Base-by-base conservation (phyloP, 2,797 vertebrate species). In the Coreius guichenoti region DNA sequence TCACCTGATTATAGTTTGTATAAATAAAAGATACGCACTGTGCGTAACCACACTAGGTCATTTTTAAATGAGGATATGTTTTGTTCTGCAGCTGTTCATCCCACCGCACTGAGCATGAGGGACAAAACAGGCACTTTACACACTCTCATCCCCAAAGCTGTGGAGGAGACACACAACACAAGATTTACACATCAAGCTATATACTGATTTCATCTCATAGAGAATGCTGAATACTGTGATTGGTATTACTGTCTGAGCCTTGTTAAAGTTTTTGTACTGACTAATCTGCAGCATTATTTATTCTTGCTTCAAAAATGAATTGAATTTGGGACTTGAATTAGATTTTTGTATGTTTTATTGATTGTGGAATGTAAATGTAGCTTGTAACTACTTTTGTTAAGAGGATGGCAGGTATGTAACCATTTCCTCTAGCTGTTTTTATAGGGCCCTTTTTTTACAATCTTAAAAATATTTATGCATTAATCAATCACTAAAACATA, bases 391-490 rank as follows among this genome's bases (percentile, higher is more conserved):
- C 23, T 70, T 58, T 69, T 74, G 47, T 79, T 73, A 76, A 77
- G 74, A 69, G 74, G 63, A 31, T 78, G 63, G n/a, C 13, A 69
- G 47, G 51, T 31, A 12, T 58, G 8, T 31, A 43, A 56, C 49
- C 6, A 78, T 77, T 77, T 68, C 36, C 47, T 69, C 31, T 58
- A 7, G 29, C 69, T 73, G n/a, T 2, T 26, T 83, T 73, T 81
- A 79, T 47, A 21, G 13, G 23, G 17, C 39, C 7, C 76, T 21
- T 26, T 73, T 76, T 81, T 86, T 78, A 49, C 21, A 47, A 72
- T 65, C 54, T 72, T 85, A 65, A 83, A n/a, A 68, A 26, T 87
- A 87, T 89, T 90, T 90, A 90, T 84, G 54, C 81, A 75, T 80
- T 36, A 87, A 76, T 81, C 86, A 81, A 87, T 87, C 89, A 90